Evolutionary conservation across 2,888 invertebrate genomes (phyloP).

Genomic region (Eudiplozoon nipponicum): DNA sequence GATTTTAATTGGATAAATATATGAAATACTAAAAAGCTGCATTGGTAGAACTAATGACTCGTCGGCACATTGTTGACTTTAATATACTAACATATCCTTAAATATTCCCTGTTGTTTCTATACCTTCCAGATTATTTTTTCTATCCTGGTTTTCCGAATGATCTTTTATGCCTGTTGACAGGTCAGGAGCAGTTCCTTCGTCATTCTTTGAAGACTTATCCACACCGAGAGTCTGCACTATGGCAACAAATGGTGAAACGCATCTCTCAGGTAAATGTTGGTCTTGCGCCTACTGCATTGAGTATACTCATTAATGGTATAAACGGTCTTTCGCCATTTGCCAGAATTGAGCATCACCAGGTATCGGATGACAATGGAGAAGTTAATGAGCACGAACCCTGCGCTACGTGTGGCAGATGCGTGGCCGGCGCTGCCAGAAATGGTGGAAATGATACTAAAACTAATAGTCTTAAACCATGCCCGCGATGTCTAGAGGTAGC

Average conservation of each 20-base stretch:
- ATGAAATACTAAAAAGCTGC: too few relatives aligned
- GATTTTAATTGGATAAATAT: too few relatives aligned
- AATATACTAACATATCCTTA: too few relatives aligned
- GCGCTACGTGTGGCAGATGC: constrained; percentile 10
- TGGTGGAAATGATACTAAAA: too few relatives aligned
- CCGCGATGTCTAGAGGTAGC: constrained; percentile 32
- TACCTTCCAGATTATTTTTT: too few relatives aligned
- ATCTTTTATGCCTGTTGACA: too few relatives aligned
- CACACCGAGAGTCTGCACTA: constrained; percentile 53
- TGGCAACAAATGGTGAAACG: constrained; percentile 28
- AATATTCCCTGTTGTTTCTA: too few relatives aligned
- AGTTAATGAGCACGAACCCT: constrained; percentile 1
- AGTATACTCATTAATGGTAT: constrained; percentile 42
- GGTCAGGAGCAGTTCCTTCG: constrained; percentile 40
- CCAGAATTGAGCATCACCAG: background rate
- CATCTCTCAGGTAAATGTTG: constrained; percentile 1
- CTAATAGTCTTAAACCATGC: constrained; percentile 6
- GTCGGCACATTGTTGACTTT: too few relatives aligned
- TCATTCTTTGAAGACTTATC: constrained; percentile 56
- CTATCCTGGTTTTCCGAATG: too few relatives aligned
- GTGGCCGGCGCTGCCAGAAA: too few relatives aligned
- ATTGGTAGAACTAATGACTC: too few relatives aligned
- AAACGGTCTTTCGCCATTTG: constrained; percentile 41
- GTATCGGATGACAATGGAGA: too few relatives aligned
- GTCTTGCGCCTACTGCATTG: constrained; percentile 33